A percentile compares a stretch with the other conserved stretches of the same genome.
Conservation (phyloP, 2,888 invertebrate species). For the Drosophila monieri region DNA sequence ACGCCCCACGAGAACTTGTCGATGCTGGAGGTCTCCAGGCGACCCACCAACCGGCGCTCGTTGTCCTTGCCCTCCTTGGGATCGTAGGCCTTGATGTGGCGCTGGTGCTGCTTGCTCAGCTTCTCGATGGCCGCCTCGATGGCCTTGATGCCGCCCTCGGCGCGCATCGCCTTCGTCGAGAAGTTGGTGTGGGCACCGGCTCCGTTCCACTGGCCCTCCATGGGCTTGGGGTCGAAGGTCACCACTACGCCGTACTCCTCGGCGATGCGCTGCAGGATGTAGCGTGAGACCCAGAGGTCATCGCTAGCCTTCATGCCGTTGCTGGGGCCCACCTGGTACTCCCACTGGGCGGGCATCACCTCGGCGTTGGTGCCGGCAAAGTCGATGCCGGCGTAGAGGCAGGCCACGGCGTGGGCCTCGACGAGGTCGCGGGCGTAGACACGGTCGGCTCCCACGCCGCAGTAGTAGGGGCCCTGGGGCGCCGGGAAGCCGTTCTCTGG, state of each 20-base stretch:
- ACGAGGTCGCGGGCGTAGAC: constrained; percentile 92
- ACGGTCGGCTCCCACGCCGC: constrained; percentile 91
- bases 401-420: constrained; percentile 89
- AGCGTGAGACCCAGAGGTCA: constrained; percentile 87
- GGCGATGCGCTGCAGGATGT: constrained; percentile 86
- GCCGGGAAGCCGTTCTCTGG: constrained; percentile 88
- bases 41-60: constrained; percentile 89
- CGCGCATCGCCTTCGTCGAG: constrained; percentile 93
- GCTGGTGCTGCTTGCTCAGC: constrained; percentile 88
- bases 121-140: constrained; percentile 91
- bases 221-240: constrained; percentile 86
- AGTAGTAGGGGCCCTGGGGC: constrained; percentile 92
- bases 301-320: constrained; percentile 86
- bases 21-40: constrained; percentile 89
- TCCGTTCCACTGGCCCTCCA: constrained; percentile 94
- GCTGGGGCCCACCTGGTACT: constrained; percentile 87
- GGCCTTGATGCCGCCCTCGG: constrained; percentile 87
- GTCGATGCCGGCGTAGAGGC: constrained; percentile 91
- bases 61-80: constrained; percentile 91
- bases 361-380: constrained; percentile 92
- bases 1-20: constrained; percentile 88
- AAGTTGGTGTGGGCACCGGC: constrained; percentile 97
- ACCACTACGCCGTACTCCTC: constrained; percentile 87
- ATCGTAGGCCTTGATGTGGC: constrained; percentile 92
- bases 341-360: constrained; percentile 93